Base-by-base conservation (phyloP, 2,888 invertebrate species). In the Periphyllus acericola region DNA sequence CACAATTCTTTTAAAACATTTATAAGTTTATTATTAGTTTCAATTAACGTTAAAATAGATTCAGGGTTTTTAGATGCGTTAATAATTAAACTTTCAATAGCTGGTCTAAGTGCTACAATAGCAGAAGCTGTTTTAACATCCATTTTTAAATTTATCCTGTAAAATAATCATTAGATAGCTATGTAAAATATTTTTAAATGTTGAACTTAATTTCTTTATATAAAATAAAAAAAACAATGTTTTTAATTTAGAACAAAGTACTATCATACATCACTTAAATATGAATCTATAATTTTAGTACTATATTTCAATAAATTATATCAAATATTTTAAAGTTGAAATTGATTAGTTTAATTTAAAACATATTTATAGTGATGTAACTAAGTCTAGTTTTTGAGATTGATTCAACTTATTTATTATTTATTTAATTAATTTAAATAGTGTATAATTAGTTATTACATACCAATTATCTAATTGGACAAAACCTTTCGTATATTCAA, bases 391-490 rank as follows among this genome's bases (percentile, higher is more conserved):
- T 36, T 36, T 46, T 46, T 46, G 11, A 11, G 14, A 14, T 46
- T 46, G 46, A 11, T 14, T 14, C 14, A 46, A 46, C 8, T 40
- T 9, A 14, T 46, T 14, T 46, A 46, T 46, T 46, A 46, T 46
- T 46, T 46, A 46, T 46, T 46, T 9, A 46, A 46, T 46, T 46
- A 14, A 46, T 3, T 46, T 14, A 46, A 46, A 46, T 46, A 11
- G 46, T 46, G 14, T 46, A 46, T 6, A 25, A 34, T 72, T 36
- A 29, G 46, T 55, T n/a, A 60, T 29, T 55, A 40, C 91, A 90
- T 90, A 93, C 98, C 99, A 99, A 91, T 97, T 96, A 92, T 99
- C 99, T 4, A 99, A 92, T 0, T 96, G 94, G 3, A 98, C 95
- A 40, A 95, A 92, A 82, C 94, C 93, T 87, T 96, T 95, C 1